Conservation (phyloP, 1,140 invertebrate genomes). For the Neotoxoptera formosana region DNA sequence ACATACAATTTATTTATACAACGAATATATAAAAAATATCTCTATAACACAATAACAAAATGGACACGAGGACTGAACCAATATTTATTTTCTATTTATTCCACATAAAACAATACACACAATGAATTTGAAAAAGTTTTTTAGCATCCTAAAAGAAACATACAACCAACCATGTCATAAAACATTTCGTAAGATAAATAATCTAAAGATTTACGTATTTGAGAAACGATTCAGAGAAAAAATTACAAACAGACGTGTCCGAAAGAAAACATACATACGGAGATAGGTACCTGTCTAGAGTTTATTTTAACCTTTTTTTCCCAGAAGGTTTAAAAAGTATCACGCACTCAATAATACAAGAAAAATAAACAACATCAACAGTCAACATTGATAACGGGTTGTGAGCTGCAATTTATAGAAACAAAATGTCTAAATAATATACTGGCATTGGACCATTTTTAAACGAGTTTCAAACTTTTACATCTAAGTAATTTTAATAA, state of each 20-base stretch:
- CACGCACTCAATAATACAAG: background rate
- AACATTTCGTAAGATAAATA: background rate
- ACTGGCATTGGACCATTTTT: background rate
- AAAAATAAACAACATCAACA: constrained; percentile 14
- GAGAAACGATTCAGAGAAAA: background rate
- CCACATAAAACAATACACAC: background rate
- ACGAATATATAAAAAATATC: background rate
- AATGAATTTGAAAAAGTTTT: background rate
- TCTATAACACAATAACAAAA: background rate
- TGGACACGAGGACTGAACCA: background rate
- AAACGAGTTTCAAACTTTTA: background rate
- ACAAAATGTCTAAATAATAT: background rate
- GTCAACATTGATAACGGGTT: background rate
- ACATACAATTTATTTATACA: background rate
- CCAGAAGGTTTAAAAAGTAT: background rate
- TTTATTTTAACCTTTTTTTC: background rate
- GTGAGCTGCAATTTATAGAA: background rate
- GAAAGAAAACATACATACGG: background rate
- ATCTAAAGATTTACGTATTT: background rate
- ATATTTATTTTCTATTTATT: constrained; percentile 19
- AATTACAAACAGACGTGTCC: background rate
- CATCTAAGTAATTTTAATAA: background rate
- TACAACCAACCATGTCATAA: background rate
- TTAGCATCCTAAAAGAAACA: background rate
- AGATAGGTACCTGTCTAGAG: background rate